Percentiles rank a stretch among this genome's conserved stretches.
phyloP scores from a whole-genome alignment of 2,888 invertebrate species.

The Xylocampa areola region DNA sequence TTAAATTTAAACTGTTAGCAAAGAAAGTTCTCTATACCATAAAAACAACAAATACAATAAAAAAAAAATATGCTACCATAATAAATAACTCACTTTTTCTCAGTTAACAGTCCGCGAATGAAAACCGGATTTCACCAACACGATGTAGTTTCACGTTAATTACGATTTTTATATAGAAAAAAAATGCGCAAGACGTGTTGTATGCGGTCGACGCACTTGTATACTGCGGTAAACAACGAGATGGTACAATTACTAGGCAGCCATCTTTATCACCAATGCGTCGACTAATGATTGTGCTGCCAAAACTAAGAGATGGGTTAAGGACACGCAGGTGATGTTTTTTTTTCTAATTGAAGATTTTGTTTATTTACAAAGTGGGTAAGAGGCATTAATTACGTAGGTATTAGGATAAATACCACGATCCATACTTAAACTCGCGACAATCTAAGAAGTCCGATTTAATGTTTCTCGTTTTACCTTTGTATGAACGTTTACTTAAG shows the following conservation, averaged over 20 bases:
- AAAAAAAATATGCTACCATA: neutral
- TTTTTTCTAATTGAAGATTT: slow-evolving; percentile 4
- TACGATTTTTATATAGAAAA: slow-evolving; percentile 44
- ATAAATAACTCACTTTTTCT: slow-evolving; percentile 42
- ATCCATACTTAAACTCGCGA: no score
- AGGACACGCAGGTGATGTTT: slow-evolving; percentile 29
- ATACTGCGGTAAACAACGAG: slow-evolving; percentile 55
- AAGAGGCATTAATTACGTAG: neutral
- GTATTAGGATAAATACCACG: no score
- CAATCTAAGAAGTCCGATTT: no score
- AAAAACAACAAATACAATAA: neutral
- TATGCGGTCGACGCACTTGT: slow-evolving; percentile 55
- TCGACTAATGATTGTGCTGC: slow-evolving; percentile 43
- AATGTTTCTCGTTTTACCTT: no score
- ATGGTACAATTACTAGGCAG: slow-evolving; percentile 44
- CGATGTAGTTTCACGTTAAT: slow-evolving; percentile 53
- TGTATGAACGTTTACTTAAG: no score
- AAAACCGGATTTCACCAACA: slow-evolving; percentile 54
- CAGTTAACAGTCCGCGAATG: slow-evolving; percentile 48
- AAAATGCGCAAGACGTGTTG: slow-evolving; percentile 55
- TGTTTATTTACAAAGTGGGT: neutral
- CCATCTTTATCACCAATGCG: slow-evolving; percentile 48
- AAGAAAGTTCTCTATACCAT: slow-evolving; percentile 19
- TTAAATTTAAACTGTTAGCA: slow-evolving; percentile 15
- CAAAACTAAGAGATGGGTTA: slow-evolving; percentile 47